Evolutionary conservation across 2,113 vertebrate genomes (phyloP), one percentile per base, ranked within the genome.

Genomic region (Salvelinus sp.): DNA sequence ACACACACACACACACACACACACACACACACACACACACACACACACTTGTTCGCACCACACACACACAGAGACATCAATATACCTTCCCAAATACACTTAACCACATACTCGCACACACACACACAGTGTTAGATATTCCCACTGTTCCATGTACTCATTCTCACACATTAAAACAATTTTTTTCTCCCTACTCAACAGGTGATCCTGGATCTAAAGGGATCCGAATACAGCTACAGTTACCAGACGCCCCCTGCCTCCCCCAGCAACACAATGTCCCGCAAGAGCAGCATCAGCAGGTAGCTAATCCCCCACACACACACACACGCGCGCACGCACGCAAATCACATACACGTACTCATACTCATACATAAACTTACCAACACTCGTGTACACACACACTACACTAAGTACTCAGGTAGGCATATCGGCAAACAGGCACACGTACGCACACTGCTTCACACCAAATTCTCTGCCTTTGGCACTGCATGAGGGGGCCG

Each of bases 221-320:
- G 93, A 69, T 94, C 94, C 0, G 94, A 95, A 58, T 95, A 93
- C 78, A 91, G 74, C 82, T 95, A 93, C 86, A 83, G 85, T 6
- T 95, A 94, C 57, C 94, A 95, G 90, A 95, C 94, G 0, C 94
- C 94, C 2, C 94, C 94, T 3, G 92, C 92, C 1, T 95, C 94
- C 58, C 94, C 94, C 0, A 91, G 92, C 33, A 92, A 87, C 89
- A 93, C 92, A 0, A 69, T 94, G 76, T 95, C 94, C 60, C 93
- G 94, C 79, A 94, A 93, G 86, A 92, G 94, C 90, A 95, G 94
- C 88, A 90, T 94, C 79, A 94, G 92, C 93, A 95, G 94, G 94
- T 95, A 72, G 57, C n/a, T 54, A 20, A 57, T 20, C 60, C 18
- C 63, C 27, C 70, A 60, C 72, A 38, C 30, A 38, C 72, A 44